Evolutionary conservation across 1,140 invertebrate species (phyloP).

Genomic region (Aphis gossypii): DNA sequence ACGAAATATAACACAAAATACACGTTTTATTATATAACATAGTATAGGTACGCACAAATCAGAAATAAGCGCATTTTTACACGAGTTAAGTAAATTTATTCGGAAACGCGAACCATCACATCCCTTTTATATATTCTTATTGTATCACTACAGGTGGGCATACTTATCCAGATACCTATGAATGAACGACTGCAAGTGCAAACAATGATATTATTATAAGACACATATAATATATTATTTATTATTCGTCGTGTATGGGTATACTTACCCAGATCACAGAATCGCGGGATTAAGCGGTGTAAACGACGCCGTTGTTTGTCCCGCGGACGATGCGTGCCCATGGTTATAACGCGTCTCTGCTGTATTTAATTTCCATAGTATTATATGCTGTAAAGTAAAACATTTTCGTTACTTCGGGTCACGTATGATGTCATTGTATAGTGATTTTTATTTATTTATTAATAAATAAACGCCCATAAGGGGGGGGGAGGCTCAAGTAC

Average conservation of each 20-base stretch:
- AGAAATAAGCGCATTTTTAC: background rate
- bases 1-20: background rate
- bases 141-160: background rate
- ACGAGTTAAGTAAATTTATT: background rate
- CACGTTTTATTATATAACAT: background rate
- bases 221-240: background rate
- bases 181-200: background rate
- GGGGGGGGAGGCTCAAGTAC: background rate
- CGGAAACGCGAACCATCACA: background rate
- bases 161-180: background rate
- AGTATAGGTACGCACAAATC: background rate
- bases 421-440: background rate
- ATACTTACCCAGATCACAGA: background rate
- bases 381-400: background rate
- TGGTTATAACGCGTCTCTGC: background rate
- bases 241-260: background rate
- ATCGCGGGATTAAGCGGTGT: background rate
- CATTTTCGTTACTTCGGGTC: background rate
- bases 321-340: background rate
- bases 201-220: conserved; percentile 9
- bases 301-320: background rate
- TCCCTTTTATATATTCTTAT: background rate
- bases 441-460: background rate
- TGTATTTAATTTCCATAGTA: background rate
- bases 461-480: background rate